Conservation (phyloP, 2,888 invertebrate species). For the Pristionchus mayeri region DNA sequence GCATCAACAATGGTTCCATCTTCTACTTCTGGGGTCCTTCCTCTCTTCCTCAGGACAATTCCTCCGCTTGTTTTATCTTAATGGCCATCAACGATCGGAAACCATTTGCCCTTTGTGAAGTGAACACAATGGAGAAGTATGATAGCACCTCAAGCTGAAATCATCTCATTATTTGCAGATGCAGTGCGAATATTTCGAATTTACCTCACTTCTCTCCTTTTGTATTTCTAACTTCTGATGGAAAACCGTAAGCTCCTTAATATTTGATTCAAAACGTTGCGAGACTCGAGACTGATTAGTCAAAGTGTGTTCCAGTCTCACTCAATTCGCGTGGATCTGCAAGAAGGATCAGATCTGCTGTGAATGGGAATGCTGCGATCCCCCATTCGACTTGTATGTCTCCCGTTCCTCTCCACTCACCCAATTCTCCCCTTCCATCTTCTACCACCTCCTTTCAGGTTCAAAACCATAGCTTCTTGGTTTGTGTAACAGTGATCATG, state of each 20-base stretch:
- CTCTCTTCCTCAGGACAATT: not conserved
- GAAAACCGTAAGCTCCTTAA: not conserved
- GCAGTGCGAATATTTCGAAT: not conserved
- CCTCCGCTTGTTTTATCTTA: not conserved
- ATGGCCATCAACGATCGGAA: not conserved
- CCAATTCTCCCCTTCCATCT: too few species aligned
- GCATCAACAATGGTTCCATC: not conserved
- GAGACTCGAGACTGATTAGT: too few species aligned
- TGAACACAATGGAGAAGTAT: not conserved
- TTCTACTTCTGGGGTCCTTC: not conserved
- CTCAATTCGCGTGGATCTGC: conserved; percentile 14
- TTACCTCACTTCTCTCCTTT: not conserved
- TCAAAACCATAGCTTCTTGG: too few species aligned
- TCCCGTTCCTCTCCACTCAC: too few species aligned
- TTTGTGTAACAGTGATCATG: too few species aligned
- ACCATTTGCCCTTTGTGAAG: not conserved
- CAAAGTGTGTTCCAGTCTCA: not conserved
- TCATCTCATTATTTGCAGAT: not conserved
- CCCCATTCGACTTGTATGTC: too few species aligned
- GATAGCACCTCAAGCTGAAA: not conserved
- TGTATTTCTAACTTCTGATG: not conserved
- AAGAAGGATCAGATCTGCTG: not conserved
- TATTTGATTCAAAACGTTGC: too few species aligned
- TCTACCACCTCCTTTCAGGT: too few species aligned
- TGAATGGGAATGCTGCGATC: conserved; percentile 13